phyloP scores from a whole-genome alignment of 2,888 invertebrate genomes.

The Dynastes hyllus region DNA sequence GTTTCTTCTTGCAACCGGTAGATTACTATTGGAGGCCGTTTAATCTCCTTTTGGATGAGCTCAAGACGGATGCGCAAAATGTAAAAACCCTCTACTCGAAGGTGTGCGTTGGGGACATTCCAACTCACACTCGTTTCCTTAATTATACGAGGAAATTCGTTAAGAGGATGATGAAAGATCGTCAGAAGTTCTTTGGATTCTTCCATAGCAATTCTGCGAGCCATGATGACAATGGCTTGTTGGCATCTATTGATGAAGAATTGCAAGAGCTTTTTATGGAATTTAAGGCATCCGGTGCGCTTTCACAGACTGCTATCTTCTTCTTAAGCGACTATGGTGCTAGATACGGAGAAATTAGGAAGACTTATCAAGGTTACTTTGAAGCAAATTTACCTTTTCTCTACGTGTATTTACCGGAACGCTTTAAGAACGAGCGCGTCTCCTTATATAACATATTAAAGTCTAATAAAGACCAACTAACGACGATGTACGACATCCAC shows the following conservation, averaged over 20 bases:
- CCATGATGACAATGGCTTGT: constrained; percentile 87
- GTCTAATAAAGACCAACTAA: constrained; percentile 79
- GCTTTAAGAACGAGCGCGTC: constrained; percentile 79
- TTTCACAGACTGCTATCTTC: constrained; percentile 80
- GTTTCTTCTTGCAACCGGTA: constrained; percentile 84
- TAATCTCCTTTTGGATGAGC: constrained; percentile 78
- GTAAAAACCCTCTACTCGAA: constrained; percentile 77
- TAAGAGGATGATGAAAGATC: constrained; percentile 73
- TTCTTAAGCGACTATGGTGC: constrained; percentile 91
- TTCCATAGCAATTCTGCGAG: constrained; percentile 88
- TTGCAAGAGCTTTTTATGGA: constrained; percentile 76
- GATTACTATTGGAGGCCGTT: constrained; percentile 89
- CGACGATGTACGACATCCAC: constrained; percentile 88
- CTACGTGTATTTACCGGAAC: constrained; percentile 80
- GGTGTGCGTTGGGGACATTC: constrained; percentile 80
- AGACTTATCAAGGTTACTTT: constrained; percentile 87
- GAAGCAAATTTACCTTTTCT: constrained; percentile 91
- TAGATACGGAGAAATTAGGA: constrained; percentile 86
- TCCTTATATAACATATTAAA: constrained; percentile 78
- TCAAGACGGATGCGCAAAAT: constrained; percentile 74
- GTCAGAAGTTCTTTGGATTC: constrained; percentile 83
- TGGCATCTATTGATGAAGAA: constrained; percentile 80
- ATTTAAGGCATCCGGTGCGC: constrained; percentile 72
- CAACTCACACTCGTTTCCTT: constrained; percentile 81
- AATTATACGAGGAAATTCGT: constrained; percentile 81